phyloP scores from a whole-genome alignment of 2,113 vertebrate species.

The Menidia beryllina region DNA sequence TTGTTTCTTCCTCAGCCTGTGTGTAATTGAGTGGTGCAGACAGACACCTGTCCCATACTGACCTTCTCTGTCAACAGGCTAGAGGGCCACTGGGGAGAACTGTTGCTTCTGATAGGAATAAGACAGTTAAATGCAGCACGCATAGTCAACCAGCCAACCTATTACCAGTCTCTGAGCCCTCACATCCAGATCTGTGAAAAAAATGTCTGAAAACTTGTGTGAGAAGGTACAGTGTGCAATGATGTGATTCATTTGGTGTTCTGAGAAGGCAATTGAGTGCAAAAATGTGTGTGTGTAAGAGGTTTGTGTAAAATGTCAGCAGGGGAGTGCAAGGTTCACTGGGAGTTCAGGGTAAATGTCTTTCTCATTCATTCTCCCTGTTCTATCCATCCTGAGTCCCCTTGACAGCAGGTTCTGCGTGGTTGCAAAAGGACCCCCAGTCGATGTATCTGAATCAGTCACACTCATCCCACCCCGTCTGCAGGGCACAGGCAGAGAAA shows the following conservation, averaged over 20 bases:
- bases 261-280: slow-evolving; percentile 10
- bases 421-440: slow-evolving; percentile 28
- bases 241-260: slow-evolving; percentile 36
- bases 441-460: slow-evolving; percentile 51
- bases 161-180: slow-evolving; percentile 41
- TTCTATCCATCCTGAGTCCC: slow-evolving; percentile 19
- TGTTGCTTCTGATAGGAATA: slow-evolving; percentile 51
- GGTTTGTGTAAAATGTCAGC: slow-evolving; percentile 54
- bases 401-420: slow-evolving; percentile 58
- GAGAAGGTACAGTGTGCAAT: not conserved
- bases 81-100: slow-evolving; percentile 28
- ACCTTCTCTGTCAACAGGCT: slow-evolving; percentile 46
- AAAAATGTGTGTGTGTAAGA: not conserved
- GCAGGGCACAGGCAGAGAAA: not conserved
- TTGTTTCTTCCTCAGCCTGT: not conserved
- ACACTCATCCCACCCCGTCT: slow-evolving; percentile 31
- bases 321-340: slow-evolving; percentile 50
- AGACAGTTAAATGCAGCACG: slow-evolving; percentile 45
- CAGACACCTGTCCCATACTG: slow-evolving; percentile 44
- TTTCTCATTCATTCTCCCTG: not conserved
- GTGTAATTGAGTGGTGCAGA: slow-evolving; percentile 18
- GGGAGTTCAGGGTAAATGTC: slow-evolving; percentile 58
- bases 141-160: slow-evolving; percentile 32
- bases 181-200: not conserved
- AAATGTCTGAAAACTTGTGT: not conserved